phyloP scores from a whole-genome alignment of 2,113 vertebrate species.

The Corapipo altera region DNA sequence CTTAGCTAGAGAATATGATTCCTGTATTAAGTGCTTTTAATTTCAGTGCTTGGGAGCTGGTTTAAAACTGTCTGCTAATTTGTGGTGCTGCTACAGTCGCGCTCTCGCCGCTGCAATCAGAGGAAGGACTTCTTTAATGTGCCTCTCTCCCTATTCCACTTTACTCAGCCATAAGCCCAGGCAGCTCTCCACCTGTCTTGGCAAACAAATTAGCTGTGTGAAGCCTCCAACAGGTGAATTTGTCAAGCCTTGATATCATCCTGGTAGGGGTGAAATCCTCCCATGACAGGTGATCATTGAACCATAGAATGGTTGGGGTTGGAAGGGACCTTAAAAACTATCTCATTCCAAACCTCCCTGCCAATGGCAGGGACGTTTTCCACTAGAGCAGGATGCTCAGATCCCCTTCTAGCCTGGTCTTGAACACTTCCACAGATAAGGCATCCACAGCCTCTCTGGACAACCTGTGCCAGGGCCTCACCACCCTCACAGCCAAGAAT shows the following conservation, averaged over 20 bases:
- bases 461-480: accelerated
- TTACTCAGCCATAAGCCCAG: background rate
- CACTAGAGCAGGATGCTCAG: background rate
- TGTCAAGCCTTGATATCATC: slow-evolving; percentile 1
- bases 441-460: background rate
- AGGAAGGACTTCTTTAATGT: slow-evolving; percentile 20
- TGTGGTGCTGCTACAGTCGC: background rate
- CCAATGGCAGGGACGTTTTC: background rate
- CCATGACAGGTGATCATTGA: background rate
- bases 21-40: slow-evolving; percentile 70
- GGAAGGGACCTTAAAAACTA: background rate
- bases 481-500: background rate
- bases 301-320: background rate
- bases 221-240: slow-evolving; percentile 31
- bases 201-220: slow-evolving; percentile 23
- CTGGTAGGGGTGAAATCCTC: background rate
- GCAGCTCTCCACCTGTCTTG: slow-evolving; percentile 37
- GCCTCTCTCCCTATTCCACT: slow-evolving; percentile 21
- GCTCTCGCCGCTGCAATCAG: background rate
- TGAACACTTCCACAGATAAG: background rate
- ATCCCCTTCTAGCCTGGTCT: background rate
- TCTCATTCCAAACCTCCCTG: background rate
- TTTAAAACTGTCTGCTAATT: slow-evolving; percentile 55
- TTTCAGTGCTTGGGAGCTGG: slow-evolving; percentile 56
- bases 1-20: slow-evolving; percentile 62